Percentiles rank a stretch among this genome's conserved stretches.
Evolutionary conservation across 2,797 vertebrate genomes (phyloP).

Genomic region (Somateria mollissima): DNA sequence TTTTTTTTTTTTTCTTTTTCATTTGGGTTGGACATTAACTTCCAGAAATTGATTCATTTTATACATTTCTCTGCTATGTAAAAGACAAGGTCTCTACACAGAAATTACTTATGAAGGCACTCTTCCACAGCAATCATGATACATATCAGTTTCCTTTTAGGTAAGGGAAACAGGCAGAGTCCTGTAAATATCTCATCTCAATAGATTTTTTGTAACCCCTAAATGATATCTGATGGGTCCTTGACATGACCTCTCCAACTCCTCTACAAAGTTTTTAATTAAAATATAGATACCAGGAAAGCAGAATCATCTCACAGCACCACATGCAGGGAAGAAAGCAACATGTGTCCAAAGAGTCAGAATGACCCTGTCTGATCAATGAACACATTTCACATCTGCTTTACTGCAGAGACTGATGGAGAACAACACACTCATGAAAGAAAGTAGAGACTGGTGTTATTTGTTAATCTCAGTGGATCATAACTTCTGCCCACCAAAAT

Average conservation of each 20-base stretch:
- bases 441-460: background rate
- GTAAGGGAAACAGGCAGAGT: background rate
- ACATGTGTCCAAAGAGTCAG: fast-evolving
- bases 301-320: background rate
- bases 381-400: background rate
- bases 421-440: background rate
- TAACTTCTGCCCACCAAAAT: background rate
- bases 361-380: background rate
- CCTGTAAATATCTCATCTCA: background rate
- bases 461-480: background rate
- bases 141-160: background rate
- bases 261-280: background rate
- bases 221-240: background rate
- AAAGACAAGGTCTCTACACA: background rate
- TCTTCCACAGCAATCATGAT: background rate
- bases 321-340: background rate
- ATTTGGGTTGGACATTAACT: background rate
- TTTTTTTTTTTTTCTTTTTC: background rate
- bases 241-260: background rate
- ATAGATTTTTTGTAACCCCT: background rate
- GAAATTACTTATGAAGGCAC: background rate
- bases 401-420: background rate
- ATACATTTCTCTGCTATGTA: background rate
- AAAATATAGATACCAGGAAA: background rate
- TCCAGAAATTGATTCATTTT: background rate